A percentile compares a stretch with the other conserved stretches of the same genome.
These are phyloP conservation scores for Trichosurus vulpecula DNA, from an alignment of 2,797 vertebrate genomes.

Conservation along the genomic window DNA sequence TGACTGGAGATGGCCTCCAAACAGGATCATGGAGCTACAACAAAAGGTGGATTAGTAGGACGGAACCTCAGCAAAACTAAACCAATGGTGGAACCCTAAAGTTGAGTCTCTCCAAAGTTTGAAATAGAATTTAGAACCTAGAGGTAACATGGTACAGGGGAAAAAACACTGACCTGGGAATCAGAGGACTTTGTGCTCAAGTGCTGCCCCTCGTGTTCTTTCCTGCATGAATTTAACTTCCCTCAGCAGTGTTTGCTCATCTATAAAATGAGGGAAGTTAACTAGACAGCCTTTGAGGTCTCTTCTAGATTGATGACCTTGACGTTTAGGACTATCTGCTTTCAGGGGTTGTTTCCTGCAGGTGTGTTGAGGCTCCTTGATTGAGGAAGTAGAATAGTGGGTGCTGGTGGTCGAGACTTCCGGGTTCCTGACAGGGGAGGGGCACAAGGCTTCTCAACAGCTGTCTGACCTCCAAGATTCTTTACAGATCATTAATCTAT, in stretches of 20 bases:
- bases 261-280: conserved; percentile 5
- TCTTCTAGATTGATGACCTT: neutral
- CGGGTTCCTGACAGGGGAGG: neutral
- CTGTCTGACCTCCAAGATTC: neutral
- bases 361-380: neutral
- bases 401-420: neutral
- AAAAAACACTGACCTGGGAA: neutral
- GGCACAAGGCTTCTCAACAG: too few relatives aligned
- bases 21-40: neutral
- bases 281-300: neutral
- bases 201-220: neutral
- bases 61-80: neutral
- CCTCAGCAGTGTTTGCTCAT: conserved; percentile 2
- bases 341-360: neutral
- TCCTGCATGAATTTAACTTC: conserved; percentile 10
- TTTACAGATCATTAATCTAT: neutral
- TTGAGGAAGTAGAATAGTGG: neutral
- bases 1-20: too few relatives aligned
- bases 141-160: neutral
- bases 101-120: neutral
- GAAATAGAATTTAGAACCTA: neutral
- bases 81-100: neutral
- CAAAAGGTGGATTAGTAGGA: neutral
- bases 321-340: neutral
- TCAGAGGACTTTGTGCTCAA: neutral